Evolutionary conservation across 2,888 invertebrate species (phyloP).

Genomic region (Drosophila atripex): DNA sequence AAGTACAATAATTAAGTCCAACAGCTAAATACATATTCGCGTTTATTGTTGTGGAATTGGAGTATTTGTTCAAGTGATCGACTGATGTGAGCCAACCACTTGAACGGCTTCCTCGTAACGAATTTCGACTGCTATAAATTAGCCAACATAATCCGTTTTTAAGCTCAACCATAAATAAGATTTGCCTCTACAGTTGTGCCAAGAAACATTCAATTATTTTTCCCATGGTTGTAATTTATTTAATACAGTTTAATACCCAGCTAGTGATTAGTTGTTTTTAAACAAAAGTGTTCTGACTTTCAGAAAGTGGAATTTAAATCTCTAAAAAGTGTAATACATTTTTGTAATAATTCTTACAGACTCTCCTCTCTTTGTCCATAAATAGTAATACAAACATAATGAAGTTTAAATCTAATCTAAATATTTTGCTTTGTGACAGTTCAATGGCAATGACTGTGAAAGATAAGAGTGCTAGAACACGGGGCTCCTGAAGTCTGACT

Average conservation of each 20-base stretch:
- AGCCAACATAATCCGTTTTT: slow-evolving; percentile 5
- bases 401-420: slow-evolving; percentile 32
- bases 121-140: slow-evolving; percentile 13
- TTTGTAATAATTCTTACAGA: not conserved
- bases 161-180: not conserved
- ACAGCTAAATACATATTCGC: slow-evolving; percentile 22
- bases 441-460: slow-evolving; percentile 35
- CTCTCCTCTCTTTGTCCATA: not conserved
- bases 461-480: slow-evolving; percentile 11
- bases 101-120: slow-evolving; percentile 29
- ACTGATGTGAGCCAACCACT: slow-evolving; percentile 5
- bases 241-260: not conserved
- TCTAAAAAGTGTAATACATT: not conserved
- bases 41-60: slow-evolving; percentile 20
- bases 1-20: slow-evolving; percentile 10
- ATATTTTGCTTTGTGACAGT: slow-evolving; percentile 33
- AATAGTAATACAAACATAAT: slow-evolving; percentile 6
- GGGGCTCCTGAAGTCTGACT: too few species aligned
- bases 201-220: not conserved
- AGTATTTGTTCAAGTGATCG: slow-evolving; percentile 29
- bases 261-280: not conserved
- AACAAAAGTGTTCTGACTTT: not conserved
- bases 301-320: not conserved
- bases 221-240: not conserved
- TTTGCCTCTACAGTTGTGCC: not conserved